Evolutionary conservation across 2,888 invertebrate species (phyloP).

Genomic region (Ischnus inquisitorius): DNA sequence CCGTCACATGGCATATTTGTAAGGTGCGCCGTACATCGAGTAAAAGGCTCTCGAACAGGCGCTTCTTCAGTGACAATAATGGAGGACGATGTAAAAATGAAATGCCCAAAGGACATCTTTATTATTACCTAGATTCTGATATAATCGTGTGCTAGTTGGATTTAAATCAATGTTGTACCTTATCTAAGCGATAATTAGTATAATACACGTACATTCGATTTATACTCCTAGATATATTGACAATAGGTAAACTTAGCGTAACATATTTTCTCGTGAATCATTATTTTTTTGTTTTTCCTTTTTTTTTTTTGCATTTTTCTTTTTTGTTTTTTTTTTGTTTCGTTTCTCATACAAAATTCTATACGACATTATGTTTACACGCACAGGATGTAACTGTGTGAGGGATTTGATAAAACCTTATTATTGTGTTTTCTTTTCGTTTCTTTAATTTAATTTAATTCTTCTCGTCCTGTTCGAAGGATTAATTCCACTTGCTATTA

Average conservation of each 20-base stretch:
- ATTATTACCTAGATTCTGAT: conserved; percentile 82
- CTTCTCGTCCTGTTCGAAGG: conserved; percentile 58
- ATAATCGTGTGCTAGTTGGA: conserved; percentile 82
- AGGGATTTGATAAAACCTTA: conserved; percentile 71
- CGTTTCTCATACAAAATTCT: conserved; percentile 79
- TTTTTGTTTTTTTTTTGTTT: too few relatives aligned
- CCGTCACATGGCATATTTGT: too few relatives aligned
- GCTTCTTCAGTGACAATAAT: too few relatives aligned
- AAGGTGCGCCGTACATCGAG: too few relatives aligned
- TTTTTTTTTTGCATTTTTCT: too few relatives aligned
- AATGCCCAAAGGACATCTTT: conserved; percentile 82
- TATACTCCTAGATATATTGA: conserved; percentile 74
- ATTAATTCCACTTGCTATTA: conserved; percentile 60
- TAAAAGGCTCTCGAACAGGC: too few relatives aligned
- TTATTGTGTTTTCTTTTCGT: conserved; percentile 50
- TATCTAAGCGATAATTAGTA: conserved; percentile 82
- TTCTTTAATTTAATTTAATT: too few relatives aligned
- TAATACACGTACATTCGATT: conserved; percentile 82
- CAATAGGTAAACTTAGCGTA: conserved; percentile 75
- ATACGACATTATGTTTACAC: conserved; percentile 75
- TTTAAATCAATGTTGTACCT: conserved; percentile 74
- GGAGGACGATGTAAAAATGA: conserved; percentile 78
- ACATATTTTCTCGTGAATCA: conserved; percentile 67
- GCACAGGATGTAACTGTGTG: conserved; percentile 67
- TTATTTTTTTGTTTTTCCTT: conserved; percentile 57